phyloP scores from a whole-genome alignment of 1,140 invertebrate species.

The Atopsyche davidsoni region DNA sequence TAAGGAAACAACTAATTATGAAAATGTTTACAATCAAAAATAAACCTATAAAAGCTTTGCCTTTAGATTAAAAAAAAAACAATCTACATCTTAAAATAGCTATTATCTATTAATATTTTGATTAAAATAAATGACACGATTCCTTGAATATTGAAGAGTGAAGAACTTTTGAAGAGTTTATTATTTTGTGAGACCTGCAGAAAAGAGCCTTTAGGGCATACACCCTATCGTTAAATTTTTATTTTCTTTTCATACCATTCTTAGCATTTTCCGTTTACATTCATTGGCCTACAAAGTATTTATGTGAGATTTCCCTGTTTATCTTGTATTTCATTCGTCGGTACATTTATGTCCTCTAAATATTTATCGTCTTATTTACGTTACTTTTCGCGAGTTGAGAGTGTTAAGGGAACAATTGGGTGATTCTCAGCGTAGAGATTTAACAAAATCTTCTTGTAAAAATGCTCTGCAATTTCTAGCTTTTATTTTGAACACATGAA shows the following conservation, averaged over 20 bases:
- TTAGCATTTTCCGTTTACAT: slow-evolving; percentile 24
- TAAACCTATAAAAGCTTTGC: no score
- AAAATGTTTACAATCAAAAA: no score
- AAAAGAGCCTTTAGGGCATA: slow-evolving; percentile 5
- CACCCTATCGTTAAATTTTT: slow-evolving; percentile 23
- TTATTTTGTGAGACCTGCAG: neutral
- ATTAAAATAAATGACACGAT: no score
- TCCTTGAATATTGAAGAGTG: no score
- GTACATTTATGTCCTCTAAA: slow-evolving; percentile 22
- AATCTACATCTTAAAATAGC: no score
- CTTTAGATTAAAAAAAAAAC: no score
- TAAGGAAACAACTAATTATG: no score
- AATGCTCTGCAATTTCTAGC: no score
- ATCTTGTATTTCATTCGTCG: slow-evolving; percentile 15
- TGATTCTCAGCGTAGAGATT: no score
- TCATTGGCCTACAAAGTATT: slow-evolving; percentile 21
- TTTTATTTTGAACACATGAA: no score
- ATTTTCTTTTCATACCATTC: slow-evolving; percentile 18
- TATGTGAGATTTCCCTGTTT: slow-evolving; percentile 13
- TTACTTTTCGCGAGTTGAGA: slow-evolving; percentile 1
- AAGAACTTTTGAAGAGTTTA: neutral
- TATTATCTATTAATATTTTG: no score
- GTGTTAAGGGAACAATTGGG: neutral
- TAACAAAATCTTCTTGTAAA: no score
- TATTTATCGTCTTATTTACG: slow-evolving; percentile 20